Base-by-base conservation (phyloP, 1,140 invertebrate species). In the Bombus superbus region DNA sequence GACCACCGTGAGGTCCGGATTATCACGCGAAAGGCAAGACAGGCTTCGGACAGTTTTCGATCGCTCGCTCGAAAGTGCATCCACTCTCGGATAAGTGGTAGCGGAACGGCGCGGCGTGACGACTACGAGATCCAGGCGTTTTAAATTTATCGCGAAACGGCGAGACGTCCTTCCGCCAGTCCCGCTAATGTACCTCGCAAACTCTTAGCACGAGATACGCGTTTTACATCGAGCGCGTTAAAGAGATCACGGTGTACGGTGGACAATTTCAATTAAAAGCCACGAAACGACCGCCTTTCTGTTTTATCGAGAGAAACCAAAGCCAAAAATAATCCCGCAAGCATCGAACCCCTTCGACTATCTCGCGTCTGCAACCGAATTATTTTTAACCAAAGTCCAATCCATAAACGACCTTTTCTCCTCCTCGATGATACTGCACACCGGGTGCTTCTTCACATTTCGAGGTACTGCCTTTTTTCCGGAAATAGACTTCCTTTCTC, bases 401-500 rank as follows among this genome's bases (percentile, higher is more conserved):
- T 47, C 38, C n/a, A 9, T 22, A 62, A 40, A 32, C 25, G 44
- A 57, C 38, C 9, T 57, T 13, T 15, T 42, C 3, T 42, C 28
- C 28, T 28, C 40, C 10, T 22, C 47, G 18, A 32, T 40, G 66
- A 3, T 6, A 69, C 28, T 47, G 13, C 38, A 18, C n/a, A 2
- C 62, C 73, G 53, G 47, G 32, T 40, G 57, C n/a, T 74, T 13
- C 53, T 79, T 38, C 44, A 8, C 11, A 59, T 59, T 88, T 86
- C 68, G 88, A 76, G 53, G 74, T 79, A 76, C n/a, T 73, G 83
- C 77, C 40, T 68, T 86, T 89, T 88, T 88, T 85, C 87, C 89
- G 89, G 86, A 90, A 88, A 90, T 90, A 88, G 89, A 90, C 86
- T 90, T 90, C 86, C 89, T 88, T 90, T 88, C 47, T 66, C 59